Evolutionary conservation across 2,113 vertebrate genomes (phyloP).

Genomic region (Amphilophus citrinellus): DNA sequence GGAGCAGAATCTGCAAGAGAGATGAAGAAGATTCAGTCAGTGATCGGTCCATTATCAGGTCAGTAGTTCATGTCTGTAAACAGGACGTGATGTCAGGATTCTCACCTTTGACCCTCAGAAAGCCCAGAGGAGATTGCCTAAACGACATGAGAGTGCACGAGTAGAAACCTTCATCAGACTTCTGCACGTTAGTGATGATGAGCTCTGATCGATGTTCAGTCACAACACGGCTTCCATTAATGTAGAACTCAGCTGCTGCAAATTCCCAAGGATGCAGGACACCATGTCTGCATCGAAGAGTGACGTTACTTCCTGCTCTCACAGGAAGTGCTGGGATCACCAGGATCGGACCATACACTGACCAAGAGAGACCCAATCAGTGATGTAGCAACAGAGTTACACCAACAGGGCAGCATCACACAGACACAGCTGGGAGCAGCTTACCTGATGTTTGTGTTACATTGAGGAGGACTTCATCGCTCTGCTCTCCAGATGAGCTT

Average conservation of each 20-base stretch:
- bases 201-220: not conserved
- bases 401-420: not conserved
- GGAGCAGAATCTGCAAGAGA: not conserved
- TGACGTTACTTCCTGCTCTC: slow-evolving; percentile 18
- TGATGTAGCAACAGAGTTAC: not conserved
- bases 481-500: not conserved
- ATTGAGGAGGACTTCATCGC: not conserved
- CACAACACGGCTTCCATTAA: not conserved
- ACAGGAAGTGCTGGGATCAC: no score
- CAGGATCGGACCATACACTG: not conserved
- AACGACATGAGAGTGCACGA: not conserved
- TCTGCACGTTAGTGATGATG: not conserved
- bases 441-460: not conserved
- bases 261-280: no score
- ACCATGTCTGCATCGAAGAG: not conserved
- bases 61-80: not conserved
- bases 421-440: not conserved
- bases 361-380: not conserved
- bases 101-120: slow-evolving; percentile 19
- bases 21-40: not conserved
- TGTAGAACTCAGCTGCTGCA: not conserved
- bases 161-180: not conserved
- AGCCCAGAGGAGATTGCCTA: not conserved
- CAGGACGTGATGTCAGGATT: not conserved
- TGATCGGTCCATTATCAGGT: not conserved